Evolutionary conservation across 1,140 invertebrate genomes (phyloP).

Genomic region (Drosophila arizonae): DNA sequence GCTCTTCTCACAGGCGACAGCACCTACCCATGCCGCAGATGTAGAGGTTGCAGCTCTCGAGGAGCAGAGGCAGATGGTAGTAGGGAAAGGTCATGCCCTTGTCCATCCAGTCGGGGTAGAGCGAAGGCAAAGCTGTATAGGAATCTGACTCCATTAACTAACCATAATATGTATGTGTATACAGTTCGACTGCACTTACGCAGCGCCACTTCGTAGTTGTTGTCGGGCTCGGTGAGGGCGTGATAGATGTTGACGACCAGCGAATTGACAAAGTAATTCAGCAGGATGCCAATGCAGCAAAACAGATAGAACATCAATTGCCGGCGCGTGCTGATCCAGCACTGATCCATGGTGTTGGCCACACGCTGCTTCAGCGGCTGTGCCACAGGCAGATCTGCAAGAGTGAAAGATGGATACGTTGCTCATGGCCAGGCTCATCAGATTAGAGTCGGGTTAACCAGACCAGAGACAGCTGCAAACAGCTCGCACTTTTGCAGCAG

Average conservation of each 20-base stretch:
- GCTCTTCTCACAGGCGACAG: neutral
- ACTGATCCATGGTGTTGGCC: slow-evolving; percentile 45
- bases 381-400: slow-evolving; percentile 53
- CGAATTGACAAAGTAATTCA: slow-evolving; percentile 63
- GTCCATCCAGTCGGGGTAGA: slow-evolving; percentile 63
- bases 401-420: neutral
- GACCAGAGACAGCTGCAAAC: slow-evolving; percentile 58
- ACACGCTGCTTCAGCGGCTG: slow-evolving; percentile 43
- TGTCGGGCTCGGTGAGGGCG: slow-evolving; percentile 18
- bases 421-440: neutral
- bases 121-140: slow-evolving; percentile 55
- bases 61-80: slow-evolving; percentile 59
- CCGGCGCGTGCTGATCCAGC: slow-evolving; percentile 61
- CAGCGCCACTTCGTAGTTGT: slow-evolving; percentile 46
- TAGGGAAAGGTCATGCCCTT: slow-evolving; percentile 72
- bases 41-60: slow-evolving; percentile 51
- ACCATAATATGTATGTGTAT: neutral
- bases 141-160: neutral
- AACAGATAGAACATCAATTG: slow-evolving; percentile 63
- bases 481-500: slow-evolving; percentile 62
- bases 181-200: slow-evolving; percentile 47
- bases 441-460: neutral
- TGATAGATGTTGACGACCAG: slow-evolving; percentile 51
- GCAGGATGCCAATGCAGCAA: slow-evolving; percentile 44
- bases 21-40: slow-evolving; percentile 71